Evolutionary conservation across 30 jellyfish, hydroid and myxozoan genomes (phyloP).

Genomic region (Sanderia malayensis): DNA sequence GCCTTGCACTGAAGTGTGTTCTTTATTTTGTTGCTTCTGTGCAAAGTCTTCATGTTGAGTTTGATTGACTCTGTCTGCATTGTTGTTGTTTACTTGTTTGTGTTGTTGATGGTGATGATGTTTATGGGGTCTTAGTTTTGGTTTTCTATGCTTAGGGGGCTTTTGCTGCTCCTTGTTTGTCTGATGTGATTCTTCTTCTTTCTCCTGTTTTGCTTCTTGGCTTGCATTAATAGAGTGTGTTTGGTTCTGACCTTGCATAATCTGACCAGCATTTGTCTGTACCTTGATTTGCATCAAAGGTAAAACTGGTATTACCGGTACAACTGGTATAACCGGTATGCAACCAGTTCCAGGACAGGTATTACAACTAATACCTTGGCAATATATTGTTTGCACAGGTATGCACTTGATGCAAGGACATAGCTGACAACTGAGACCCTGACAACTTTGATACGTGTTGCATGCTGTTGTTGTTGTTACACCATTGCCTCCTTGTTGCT

Average conservation of each 20-base stretch:
- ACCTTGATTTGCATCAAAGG: constrained; percentile 17
- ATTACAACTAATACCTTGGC: constrained; percentile 50
- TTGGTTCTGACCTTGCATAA: too few species aligned
- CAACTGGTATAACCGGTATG: constrained; percentile 47
- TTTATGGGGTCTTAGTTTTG: constrained; percentile 2
- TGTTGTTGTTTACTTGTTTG: constrained; percentile 1
- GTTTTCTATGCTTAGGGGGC: constrained; percentile 1
- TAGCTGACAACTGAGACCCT: constrained; percentile 52
- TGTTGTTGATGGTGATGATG: constrained; percentile 14
- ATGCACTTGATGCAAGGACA: constrained; percentile 58
- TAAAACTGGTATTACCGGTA: constrained; percentile 52
- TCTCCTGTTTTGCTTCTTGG: background rate
- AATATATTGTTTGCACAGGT: constrained; percentile 27
- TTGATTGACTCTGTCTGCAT: background rate
- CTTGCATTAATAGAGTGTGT: too few species aligned
- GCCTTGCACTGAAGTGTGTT: background rate
- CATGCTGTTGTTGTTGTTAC: constrained; percentile 38
- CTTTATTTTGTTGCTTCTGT: constrained; percentile 7
- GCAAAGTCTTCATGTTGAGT: too few species aligned
- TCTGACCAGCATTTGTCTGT: constrained; percentile 12
- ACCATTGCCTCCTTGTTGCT: background rate
- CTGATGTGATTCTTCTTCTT: background rate
- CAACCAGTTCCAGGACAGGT: constrained; percentile 62
- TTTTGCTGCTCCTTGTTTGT: constrained; percentile 13
- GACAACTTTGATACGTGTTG: constrained; percentile 38